Evolutionary conservation across 1,140 invertebrate genomes (phyloP), one percentile per base, ranked within the genome.

Genomic region (Panonychus citri): DNA sequence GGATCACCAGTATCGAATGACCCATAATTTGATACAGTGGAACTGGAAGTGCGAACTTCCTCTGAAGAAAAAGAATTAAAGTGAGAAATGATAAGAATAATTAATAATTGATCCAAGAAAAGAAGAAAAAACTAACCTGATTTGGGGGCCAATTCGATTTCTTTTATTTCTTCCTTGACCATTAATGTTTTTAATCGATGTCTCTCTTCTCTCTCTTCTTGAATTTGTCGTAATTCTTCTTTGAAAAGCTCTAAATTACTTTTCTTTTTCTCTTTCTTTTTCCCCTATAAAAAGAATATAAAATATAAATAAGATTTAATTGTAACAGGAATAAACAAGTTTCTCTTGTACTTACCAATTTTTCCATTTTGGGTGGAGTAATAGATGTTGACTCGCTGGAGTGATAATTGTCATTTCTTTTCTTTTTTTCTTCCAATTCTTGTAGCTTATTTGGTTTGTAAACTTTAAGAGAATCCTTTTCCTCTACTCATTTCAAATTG

Each of bases 241-340:
- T 96, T 96, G 63, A 96, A 97, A 3, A 88, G 69, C 68, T 98
- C 94, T 55, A 99, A 73, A 72, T 98, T 97, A 63, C 85, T 95
- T 66, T 95, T 96, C 66, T 89, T 90, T 65, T 91, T 76, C 66
- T 81, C 78, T 64, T 78, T 78, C 68, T 86, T 87, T 66, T 86
- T 87, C 62, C 83, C 82, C 3, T 78, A 21, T 21, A 49, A 51
- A 42, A 39, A 59, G 19, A 39, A 43, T 28, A 28, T 3, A 43
- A 30, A 17, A 21, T 40, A 48, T 51, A 43, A 52, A 39, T 39
- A 51, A 28, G 30, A 48, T 30, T n/a, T 42, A 40, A 59, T 50
- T 28, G 27, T 24, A 53, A 21, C 43, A 46, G n/a, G 10, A 12
- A 34, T n/a, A n/a, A n/a, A n/a, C n/a, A n/a, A n/a, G n/a, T n/a